These are phyloP conservation scores for Lydus trimaculatus DNA, from an alignment of 2,888 invertebrate genomes.

Conservation along the genomic window DNA sequence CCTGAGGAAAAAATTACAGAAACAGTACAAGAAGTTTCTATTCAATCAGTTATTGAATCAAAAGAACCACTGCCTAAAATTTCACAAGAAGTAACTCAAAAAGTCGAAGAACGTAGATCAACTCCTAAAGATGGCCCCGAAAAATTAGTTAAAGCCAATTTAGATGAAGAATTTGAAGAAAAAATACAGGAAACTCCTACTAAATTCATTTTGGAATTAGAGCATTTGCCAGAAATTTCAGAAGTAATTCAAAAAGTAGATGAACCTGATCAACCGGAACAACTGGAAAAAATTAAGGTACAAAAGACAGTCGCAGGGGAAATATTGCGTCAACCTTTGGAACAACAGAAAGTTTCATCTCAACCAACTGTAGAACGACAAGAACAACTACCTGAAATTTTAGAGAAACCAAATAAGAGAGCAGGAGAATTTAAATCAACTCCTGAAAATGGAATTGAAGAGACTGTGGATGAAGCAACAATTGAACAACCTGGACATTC, in stretches of 20 bases:
- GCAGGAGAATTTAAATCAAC: too few relatives aligned
- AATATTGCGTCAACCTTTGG: constrained; percentile 1
- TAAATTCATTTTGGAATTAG: too few relatives aligned
- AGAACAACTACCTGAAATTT: not conserved
- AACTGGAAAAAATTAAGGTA: not conserved
- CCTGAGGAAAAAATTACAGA: constrained; percentile 27
- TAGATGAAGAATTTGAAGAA: too few relatives aligned
- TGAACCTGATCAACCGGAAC: not conserved
- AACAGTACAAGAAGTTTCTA: constrained; percentile 25
- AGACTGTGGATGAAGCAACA: constrained; percentile 23
- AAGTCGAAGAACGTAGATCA: constrained; percentile 18
- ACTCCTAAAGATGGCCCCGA: not conserved
- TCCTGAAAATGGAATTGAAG: constrained; percentile 24
- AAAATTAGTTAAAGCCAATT: not conserved
- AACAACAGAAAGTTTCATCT: not conserved
- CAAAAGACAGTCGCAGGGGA: not conserved
- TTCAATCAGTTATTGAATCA: not conserved
- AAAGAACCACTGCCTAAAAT: not conserved
- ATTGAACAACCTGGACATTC: not conserved
- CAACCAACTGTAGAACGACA: not conserved
- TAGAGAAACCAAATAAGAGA: not conserved
- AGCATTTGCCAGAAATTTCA: too few relatives aligned
- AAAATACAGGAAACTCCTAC: too few relatives aligned
- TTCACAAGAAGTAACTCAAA: not conserved
- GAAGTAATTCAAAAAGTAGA: too few relatives aligned